Percentiles rank a stretch among this genome's conserved stretches.
These are phyloP conservation scores for Artibeus jamaicensis DNA, from an alignment of 2,797 vertebrate species.

Conservation along the genomic window DNA sequence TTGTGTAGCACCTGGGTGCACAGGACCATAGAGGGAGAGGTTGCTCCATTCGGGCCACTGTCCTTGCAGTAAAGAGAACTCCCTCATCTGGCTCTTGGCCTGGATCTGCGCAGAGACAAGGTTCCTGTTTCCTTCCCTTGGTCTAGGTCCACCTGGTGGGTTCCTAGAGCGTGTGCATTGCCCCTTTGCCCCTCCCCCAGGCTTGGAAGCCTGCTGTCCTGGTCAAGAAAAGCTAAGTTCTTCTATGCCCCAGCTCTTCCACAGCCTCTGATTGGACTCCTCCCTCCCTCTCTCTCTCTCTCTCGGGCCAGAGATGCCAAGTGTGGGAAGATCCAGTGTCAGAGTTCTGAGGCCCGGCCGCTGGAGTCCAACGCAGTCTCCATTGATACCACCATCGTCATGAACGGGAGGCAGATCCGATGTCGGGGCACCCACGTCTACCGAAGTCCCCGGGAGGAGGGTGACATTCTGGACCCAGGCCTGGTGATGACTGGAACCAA, in stretches of 20 bases:
- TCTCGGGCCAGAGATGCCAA: conserved; percentile 88
- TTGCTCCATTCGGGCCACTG: not conserved
- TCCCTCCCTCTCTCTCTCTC: not conserved
- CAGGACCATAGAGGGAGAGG: not conserved
- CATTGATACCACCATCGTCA: conserved; percentile 91
- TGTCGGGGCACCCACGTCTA: conserved; percentile 96
- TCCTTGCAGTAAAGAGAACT: not conserved
- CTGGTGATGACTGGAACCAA: conserved; percentile 97
- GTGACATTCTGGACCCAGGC: conserved; percentile 95
- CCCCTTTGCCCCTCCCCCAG: not conserved
- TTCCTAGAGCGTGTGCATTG: not conserved
- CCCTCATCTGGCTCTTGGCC: not conserved
- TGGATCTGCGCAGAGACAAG: not conserved
- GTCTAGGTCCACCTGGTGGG: not conserved
- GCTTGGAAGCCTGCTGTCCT: not conserved
- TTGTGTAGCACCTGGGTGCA: not conserved
- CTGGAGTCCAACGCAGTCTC: conserved; percentile 91
- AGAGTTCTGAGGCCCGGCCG: conserved; percentile 88
- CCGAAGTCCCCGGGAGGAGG: conserved; percentile 83
- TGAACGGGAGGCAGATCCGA: conserved; percentile 79
- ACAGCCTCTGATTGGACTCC: not conserved
- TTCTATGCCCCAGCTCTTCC: not conserved
- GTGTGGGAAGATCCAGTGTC: conserved; percentile 98
- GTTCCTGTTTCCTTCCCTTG: not conserved
- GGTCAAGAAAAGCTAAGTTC: not conserved